These are phyloP conservation scores for Eulacestoma nigropectus DNA, from an alignment of 2,113 vertebrate species.

Conservation along the genomic window DNA sequence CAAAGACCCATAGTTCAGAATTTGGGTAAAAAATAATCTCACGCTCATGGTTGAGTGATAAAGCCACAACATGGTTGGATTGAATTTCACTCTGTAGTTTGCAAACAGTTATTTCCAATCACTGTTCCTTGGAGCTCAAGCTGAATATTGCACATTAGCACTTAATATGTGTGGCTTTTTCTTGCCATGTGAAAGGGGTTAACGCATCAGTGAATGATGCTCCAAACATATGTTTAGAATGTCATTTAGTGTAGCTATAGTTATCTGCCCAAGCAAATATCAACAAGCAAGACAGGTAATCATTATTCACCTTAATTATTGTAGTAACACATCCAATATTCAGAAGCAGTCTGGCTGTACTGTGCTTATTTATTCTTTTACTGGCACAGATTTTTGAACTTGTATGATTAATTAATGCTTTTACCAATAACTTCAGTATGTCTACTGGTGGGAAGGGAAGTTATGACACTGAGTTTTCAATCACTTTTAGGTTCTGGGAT, in stretches of 20 bases:
- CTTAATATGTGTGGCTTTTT: neutral
- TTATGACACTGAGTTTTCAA: conserved; percentile 2
- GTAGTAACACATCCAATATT: conserved; percentile 62
- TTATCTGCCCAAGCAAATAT: conserved; percentile 48
- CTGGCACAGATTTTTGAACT: conserved; percentile 62
- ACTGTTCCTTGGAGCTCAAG: neutral
- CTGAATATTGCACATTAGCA: neutral
- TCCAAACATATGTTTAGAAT: conserved; percentile 50
- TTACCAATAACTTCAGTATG: conserved; percentile 42
- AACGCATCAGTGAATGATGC: neutral
- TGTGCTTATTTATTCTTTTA: conserved; percentile 63
- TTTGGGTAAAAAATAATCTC: neutral
- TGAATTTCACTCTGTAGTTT: neutral
- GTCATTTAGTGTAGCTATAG: conserved; percentile 45
- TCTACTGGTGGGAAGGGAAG: neutral
- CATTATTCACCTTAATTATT: conserved; percentile 72
- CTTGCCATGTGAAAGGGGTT: neutral
- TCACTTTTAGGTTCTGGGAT: neutral
- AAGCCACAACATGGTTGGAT: neutral
- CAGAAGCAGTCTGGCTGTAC: conserved; percentile 40
- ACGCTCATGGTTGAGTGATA: neutral
- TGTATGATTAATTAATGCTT: conserved; percentile 69
- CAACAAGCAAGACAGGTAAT: conserved; percentile 63
- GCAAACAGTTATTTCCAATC: neutral
- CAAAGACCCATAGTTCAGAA: neutral